phyloP scores from a whole-genome alignment of 2,797 vertebrate species.

The Pangasius macronema region DNA sequence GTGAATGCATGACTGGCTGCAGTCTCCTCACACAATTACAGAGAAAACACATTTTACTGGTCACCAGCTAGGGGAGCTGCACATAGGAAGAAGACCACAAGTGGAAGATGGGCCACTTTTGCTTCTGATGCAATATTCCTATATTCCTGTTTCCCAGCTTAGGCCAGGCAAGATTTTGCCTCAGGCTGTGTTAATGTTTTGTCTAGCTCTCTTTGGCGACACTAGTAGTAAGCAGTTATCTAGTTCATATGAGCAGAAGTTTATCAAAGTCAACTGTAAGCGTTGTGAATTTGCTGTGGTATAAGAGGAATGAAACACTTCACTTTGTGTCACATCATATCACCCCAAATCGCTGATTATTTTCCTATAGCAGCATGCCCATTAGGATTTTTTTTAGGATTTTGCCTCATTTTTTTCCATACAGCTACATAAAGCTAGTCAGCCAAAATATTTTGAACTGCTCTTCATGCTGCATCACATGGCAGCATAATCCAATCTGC shows the following conservation, averaged over 20 bases:
- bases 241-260: neutral
- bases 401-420: too few relatives aligned
- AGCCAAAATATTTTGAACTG: neutral
- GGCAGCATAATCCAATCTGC: neutral
- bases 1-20: neutral
- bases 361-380: too few relatives aligned
- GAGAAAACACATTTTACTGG: neutral
- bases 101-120: neutral
- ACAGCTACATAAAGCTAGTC: neutral
- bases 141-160: neutral
- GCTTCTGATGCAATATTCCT: neutral
- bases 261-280: neutral
- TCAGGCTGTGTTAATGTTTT: constrained; percentile 22
- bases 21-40: neutral
- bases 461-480: neutral
- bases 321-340: too few relatives aligned
- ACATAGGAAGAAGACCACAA: neutral
- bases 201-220: neutral
- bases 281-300: too few relatives aligned
- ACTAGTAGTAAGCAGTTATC: neutral
- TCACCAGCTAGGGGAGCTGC: neutral
- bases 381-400: too few relatives aligned
- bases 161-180: neutral
- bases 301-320: too few relatives aligned
- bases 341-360: too few relatives aligned